Base-by-base conservation (phyloP, 37 sponge, comb jelly and placozoan species). In the Ianthella basta region DNA sequence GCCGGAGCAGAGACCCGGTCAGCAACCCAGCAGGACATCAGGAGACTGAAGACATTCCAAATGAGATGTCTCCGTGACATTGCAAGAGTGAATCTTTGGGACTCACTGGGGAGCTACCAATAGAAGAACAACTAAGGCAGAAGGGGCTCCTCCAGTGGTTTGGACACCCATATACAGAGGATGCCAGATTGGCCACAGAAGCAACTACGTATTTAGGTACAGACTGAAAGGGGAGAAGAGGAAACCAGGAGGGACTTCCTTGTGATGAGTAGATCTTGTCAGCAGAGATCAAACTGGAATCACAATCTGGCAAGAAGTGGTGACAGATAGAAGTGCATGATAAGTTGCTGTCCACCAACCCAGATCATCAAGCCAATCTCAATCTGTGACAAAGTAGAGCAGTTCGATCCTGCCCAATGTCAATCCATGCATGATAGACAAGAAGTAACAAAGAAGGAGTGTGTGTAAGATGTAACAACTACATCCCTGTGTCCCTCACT, bases 341-440 rank as follows among this genome's bases (percentile, higher is more conserved):
- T 20, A 18, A 57, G 59, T 18, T 57, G 59, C 59, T 57, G 18
- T 57, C 59, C 59, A 57, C 15, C 59, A 18, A 57, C 18, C 59
- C 59, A 57, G 59, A 20, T 57, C 59, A 57, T 20, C 59, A 57
- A 57, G 18, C 59, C 59, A 57, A 57, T 57, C 59, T 18, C 18
- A 57, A 57, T 57, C 59, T n/a, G n/a, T n/a, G n/a, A n/a, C n/a
- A n/a, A n/a, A n/a, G n/a, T n/a, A n/a, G n/a, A n/a, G n/a, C n/a
- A 57, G 18, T 57, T 57, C 18, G 59, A 57, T 57, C 59, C 59
- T 57, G 59, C 59, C 59, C 59, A 57, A 57, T 18, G 59, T 57
- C 59, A n/a, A n/a, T n/a, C n/a, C n/a, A n/a, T n/a, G n/a, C 59
- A 57, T 57, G 59, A 57, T 57, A 57, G 59, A 57, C 59, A 57